These are phyloP conservation scores for Holacanthus passer DNA, from an alignment of 2,113 vertebrate species.

Conservation along the genomic window DNA sequence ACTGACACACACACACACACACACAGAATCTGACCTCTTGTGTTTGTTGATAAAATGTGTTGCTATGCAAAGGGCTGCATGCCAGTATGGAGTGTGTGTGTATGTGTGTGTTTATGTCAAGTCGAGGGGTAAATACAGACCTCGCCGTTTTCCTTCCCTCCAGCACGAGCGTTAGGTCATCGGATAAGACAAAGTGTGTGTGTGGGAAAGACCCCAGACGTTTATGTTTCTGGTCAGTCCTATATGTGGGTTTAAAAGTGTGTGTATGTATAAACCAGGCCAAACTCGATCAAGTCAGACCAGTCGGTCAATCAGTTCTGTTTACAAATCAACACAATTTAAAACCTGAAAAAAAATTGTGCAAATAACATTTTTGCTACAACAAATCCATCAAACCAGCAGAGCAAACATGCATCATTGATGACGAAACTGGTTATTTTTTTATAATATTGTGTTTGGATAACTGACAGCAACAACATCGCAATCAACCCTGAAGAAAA, in stretches of 20 bases:
- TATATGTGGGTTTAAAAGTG: neutral
- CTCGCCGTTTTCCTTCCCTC: constrained; percentile 34
- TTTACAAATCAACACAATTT: too few relatives aligned
- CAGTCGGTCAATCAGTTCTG: too few relatives aligned
- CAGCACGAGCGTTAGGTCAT: constrained; percentile 33
- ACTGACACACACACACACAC: neutral
- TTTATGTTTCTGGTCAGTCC: constrained; percentile 13
- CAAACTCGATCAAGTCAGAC: too few relatives aligned
- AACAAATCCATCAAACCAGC: too few relatives aligned
- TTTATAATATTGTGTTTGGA: too few relatives aligned
- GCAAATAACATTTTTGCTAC: too few relatives aligned
- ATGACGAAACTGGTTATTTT: too few relatives aligned
- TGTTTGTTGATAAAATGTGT: constrained; percentile 47
- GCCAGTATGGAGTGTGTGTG: constrained; percentile 8
- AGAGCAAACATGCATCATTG: too few relatives aligned
- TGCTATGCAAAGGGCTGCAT: constrained; percentile 4
- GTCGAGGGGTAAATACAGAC: constrained; percentile 49
- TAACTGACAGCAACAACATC: too few relatives aligned
- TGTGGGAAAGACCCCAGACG: constrained; percentile 29
- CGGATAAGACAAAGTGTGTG: constrained; percentile 6
- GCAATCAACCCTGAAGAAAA: too few relatives aligned
- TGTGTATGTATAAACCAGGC: neutral
- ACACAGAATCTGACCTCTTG: constrained; percentile 22
- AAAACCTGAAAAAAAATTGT: too few relatives aligned
- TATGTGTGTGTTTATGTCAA: constrained; percentile 37